A percentile compares a stretch with the other conserved stretches of the same genome.
phyloP scores from a whole-genome alignment of 2,113 vertebrate species.

The Anthoscopus minutus region DNA sequence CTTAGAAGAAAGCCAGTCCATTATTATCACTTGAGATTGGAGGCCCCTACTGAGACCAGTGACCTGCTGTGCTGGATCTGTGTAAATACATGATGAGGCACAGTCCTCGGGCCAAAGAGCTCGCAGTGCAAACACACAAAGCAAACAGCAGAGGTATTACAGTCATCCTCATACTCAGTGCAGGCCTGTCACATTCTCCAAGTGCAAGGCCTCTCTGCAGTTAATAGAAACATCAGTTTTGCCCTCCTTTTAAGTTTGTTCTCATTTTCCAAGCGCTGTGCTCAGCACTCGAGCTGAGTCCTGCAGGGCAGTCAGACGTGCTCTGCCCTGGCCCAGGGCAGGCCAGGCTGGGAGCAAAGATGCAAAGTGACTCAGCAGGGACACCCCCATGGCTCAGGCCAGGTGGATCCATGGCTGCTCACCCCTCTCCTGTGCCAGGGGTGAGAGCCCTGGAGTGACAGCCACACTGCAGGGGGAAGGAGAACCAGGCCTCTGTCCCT shows the following conservation, averaged over 20 bases:
- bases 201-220: neutral
- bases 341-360: neutral
- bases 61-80: conserved; percentile 15
- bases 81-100: conserved; percentile 35
- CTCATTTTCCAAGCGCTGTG: neutral
- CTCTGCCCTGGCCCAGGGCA: neutral
- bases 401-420: neutral
- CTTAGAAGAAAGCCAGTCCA: conserved; percentile 25
- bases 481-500: neutral
- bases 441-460: neutral
- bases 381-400: neutral
- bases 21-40: conserved; percentile 42
- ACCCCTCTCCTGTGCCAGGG: neutral
- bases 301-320: neutral
- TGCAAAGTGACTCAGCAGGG: neutral
- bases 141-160: conserved; percentile 33
- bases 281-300: neutral
- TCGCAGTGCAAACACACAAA: conserved; percentile 31
- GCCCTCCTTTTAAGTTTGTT: neutral
- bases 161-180: neutral
- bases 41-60: neutral
- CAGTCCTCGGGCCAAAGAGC: conserved; percentile 30
- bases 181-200: neutral
- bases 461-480: neutral
- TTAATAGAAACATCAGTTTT: neutral